Evolutionary conservation across 1,140 invertebrate genomes (phyloP), one percentile per base, ranked within the genome.

Genomic region (Nomia melanderi): DNA sequence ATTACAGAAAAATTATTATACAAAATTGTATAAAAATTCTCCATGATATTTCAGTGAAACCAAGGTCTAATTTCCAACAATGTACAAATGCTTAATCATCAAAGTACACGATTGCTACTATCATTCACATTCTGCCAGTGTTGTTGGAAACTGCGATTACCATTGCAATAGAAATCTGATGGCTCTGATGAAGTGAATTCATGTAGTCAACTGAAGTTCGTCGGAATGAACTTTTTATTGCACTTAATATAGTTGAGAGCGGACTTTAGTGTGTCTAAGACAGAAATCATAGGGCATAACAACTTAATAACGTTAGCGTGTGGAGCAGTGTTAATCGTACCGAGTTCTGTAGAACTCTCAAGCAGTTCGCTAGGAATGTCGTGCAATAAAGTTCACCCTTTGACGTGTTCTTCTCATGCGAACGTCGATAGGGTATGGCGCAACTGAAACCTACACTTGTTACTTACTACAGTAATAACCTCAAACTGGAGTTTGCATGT

Each of bases 311-410:
- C 47, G 47, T n/a, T 50, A 50, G 47, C 47, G 20, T n/a, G 47
- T n/a, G 7, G 20, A 56, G 25, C 8, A 56, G 25, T 27, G 11
- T 27, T 56, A 56, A 27, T 56, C 53, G 25, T 27, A 9, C 53
- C 0, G 9, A 56, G 53, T 56, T 56, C 25, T 27, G 25, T 56
- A 14, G 12, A 9, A 25, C 9, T 11, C 3, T 27, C 23, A 25
- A 27, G 11, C 53, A 56, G 9, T 56, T 56, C 11, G 53, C 53
- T 56, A 11, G 23, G 25, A 56, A 27, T 56, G 53, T 27, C 25
- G 12, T 27, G 53, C 53, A 56, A 56, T 56, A 56, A 56, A 56
- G 53, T 56, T 56, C 23, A 12, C 25, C 53, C 53, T 56, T 56
- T 56, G 53, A 56, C 25, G 53, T 56, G 23, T 56, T 56, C 53